Percentiles rank a stretch among this genome's conserved stretches.
Evolutionary conservation across 2,113 vertebrate genomes (phyloP).

Genomic region (Crotalus tigris): DNA sequence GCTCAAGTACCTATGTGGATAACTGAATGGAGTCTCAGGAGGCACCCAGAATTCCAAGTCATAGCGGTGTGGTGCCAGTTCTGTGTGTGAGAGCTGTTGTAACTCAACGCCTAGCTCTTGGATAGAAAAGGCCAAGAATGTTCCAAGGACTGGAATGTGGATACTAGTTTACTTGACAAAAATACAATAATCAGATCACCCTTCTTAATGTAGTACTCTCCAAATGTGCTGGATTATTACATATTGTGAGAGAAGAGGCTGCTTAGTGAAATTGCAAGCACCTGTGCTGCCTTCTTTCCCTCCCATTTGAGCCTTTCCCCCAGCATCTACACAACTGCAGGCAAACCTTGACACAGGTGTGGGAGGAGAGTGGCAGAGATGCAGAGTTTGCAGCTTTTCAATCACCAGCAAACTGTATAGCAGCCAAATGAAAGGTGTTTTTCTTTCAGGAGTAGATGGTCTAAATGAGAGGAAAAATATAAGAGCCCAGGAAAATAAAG

Average conservation of each 20-base stretch:
- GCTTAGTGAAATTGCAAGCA: background rate
- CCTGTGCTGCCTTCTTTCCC: background rate
- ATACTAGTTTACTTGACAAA: background rate
- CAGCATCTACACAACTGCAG: background rate
- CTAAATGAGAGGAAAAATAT: too few relatives aligned
- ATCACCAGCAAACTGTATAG: too few relatives aligned
- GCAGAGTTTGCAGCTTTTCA: background rate
- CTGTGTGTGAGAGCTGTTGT: background rate
- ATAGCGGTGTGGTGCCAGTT: slow-evolving; percentile 3
- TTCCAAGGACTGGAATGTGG: background rate
- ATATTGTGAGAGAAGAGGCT: background rate
- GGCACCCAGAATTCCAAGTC: slow-evolving; percentile 12
- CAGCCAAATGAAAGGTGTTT: too few relatives aligned
- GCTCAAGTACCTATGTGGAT: slow-evolving; percentile 30
- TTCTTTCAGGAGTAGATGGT: too few relatives aligned
- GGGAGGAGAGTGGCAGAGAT: background rate
- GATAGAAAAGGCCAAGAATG: background rate
- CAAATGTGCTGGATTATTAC: background rate
- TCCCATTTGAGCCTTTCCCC: background rate
- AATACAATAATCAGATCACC: background rate
- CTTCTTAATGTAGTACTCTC: background rate
- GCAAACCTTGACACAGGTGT: background rate
- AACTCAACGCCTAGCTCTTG: background rate
- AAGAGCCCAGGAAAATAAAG: too few relatives aligned
- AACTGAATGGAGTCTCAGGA: slow-evolving; percentile 15